These are phyloP conservation scores for Paramormyrops kingsleyae DNA, from an alignment of 2,113 vertebrate species.

Conservation along the genomic window DNA sequence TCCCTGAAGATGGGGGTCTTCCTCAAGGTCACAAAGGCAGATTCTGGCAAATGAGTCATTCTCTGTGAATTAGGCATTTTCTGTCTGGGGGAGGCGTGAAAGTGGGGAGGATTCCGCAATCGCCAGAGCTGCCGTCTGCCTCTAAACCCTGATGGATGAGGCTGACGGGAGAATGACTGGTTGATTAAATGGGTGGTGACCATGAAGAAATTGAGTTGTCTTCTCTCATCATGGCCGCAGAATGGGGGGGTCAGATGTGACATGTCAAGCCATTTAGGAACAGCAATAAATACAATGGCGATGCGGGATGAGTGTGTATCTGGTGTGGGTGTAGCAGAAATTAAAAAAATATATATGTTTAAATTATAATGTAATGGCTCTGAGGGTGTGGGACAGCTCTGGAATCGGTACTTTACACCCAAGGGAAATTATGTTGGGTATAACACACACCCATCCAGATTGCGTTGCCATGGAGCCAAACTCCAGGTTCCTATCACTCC, in stretches of 20 bases:
- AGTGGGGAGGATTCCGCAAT: slow-evolving; percentile 43
- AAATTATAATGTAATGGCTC: neutral
- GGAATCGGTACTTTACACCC: neutral
- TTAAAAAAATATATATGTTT: neutral
- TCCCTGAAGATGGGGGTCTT: slow-evolving; percentile 29
- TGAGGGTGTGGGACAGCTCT: neutral
- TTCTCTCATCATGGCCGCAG: slow-evolving; percentile 39
- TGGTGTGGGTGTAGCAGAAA: neutral
- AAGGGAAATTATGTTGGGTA: neutral
- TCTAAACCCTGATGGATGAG: slow-evolving; percentile 60
- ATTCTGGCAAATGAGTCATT: slow-evolving; percentile 19
- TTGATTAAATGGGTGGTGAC: slow-evolving; percentile 48
- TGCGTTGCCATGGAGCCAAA: neutral
- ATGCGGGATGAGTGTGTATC: neutral
- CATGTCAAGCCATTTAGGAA: slow-evolving; percentile 29
- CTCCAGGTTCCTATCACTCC: neutral
- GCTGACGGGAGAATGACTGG: slow-evolving; percentile 47
- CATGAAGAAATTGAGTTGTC: slow-evolving; percentile 56
- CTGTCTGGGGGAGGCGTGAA: slow-evolving; percentile 21
- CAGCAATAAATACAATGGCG: neutral
- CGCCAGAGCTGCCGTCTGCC: slow-evolving; percentile 49
- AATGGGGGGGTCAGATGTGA: slow-evolving; percentile 22
- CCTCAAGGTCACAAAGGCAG: slow-evolving; percentile 22
- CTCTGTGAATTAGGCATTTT: slow-evolving; percentile 33
- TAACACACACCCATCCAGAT: neutral